A percentile compares a stretch with the other conserved stretches of the same genome.
Evolutionary conservation across 2,888 invertebrate species (phyloP).

Genomic region (Acronicta aceris): DNA sequence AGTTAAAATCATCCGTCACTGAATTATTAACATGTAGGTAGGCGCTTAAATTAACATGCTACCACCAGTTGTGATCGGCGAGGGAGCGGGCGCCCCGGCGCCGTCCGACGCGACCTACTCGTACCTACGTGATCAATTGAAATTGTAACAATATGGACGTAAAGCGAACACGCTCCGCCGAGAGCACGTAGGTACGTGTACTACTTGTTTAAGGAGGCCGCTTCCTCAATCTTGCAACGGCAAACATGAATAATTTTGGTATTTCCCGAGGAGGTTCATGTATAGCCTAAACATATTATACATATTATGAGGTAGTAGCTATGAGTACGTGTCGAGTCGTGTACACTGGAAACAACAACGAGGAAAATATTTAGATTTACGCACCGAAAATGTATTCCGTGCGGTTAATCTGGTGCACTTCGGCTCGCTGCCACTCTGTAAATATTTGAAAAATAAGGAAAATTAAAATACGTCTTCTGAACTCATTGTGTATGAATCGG

Average conservation of each 20-base stretch:
- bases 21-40: not conserved
- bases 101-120: too few relatives aligned
- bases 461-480: too few relatives aligned
- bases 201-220: not conserved
- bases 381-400: too few relatives aligned
- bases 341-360: not conserved
- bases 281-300: slow-evolving; percentile 23
- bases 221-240: slow-evolving; percentile 20
- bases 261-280: slow-evolving; percentile 21
- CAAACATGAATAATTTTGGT: slow-evolving; percentile 40
- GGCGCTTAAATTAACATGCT: not conserved
- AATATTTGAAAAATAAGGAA: too few relatives aligned
- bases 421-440: too few relatives aligned
- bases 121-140: slow-evolving; percentile 13
- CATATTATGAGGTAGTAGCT: slow-evolving; percentile 23
- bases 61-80: not conserved
- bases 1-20: too few relatives aligned
- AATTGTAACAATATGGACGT: slow-evolving; percentile 18
- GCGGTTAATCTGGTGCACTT: too few relatives aligned
- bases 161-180: not conserved
- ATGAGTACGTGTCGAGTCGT: too few relatives aligned
- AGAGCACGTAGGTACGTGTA: not conserved
- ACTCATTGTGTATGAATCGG: too few relatives aligned
- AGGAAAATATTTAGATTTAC: too few relatives aligned
- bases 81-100: not conserved